These are phyloP conservation scores for Lochmaea crataegi DNA, from an alignment of 2,888 invertebrate genomes.

Conservation along the genomic window DNA sequence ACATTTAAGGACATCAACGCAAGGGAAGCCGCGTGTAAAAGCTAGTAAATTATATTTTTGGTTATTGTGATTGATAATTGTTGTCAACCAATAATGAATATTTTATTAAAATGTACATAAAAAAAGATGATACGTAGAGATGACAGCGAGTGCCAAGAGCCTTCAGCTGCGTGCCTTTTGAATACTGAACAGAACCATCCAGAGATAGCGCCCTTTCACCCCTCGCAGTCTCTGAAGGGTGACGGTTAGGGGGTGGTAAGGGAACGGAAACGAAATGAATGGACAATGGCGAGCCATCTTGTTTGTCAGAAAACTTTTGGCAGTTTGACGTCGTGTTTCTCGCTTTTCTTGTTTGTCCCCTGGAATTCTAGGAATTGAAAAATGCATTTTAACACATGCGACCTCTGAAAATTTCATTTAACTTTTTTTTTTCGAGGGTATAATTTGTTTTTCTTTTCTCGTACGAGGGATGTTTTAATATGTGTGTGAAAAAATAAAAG, in stretches of 20 bases:
- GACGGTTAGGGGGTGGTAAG: slow-evolving; percentile 40
- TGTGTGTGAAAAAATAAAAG: slow-evolving; percentile 4
- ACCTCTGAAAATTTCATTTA: slow-evolving; percentile 53
- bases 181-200: slow-evolving; percentile 53
- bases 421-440: slow-evolving; percentile 42
- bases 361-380: slow-evolving; percentile 52
- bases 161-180: slow-evolving; percentile 46
- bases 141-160: slow-evolving; percentile 52
- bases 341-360: slow-evolving; percentile 41
- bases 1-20: too few species aligned
- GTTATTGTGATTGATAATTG: background rate
- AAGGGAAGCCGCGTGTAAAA: too few species aligned
- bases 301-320: slow-evolving; percentile 62
- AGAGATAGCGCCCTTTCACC: slow-evolving; percentile 36
- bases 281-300: slow-evolving; percentile 52
- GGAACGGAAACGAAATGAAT: slow-evolving; percentile 49
- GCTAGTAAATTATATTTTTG: too few species aligned
- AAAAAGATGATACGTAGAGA: slow-evolving; percentile 57
- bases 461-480: slow-evolving; percentile 26
- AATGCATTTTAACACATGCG: slow-evolving; percentile 56
- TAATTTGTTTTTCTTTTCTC: slow-evolving; percentile 43
- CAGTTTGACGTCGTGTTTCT: slow-evolving; percentile 60
- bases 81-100: background rate
- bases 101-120: background rate
- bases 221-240: slow-evolving; percentile 6